A percentile compares a stretch with the other conserved stretches of the same genome.
Evolutionary conservation across 1,140 invertebrate species (phyloP).

Genomic region (Tetranychus urticae): DNA sequence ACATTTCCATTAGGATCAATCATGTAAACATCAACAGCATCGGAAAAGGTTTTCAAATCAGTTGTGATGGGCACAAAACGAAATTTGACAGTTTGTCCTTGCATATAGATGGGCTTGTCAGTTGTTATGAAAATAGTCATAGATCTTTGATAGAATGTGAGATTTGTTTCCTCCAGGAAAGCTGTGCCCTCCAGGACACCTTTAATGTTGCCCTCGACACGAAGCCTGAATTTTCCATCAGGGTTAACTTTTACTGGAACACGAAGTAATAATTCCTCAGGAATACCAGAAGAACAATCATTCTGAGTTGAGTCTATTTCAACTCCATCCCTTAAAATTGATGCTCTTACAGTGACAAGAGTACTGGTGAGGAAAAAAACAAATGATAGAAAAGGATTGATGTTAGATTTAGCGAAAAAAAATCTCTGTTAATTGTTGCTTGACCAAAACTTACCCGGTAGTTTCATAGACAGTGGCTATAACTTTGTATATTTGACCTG

Average conservation of each 20-base stretch:
- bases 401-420: too few relatives aligned
- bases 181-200: slow-evolving; percentile 54
- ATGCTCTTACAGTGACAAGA: slow-evolving; percentile 50
- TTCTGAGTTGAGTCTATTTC: slow-evolving; percentile 50
- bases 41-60: slow-evolving; percentile 57
- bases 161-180: slow-evolving; percentile 51
- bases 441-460: slow-evolving; percentile 15
- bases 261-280: slow-evolving; percentile 54
- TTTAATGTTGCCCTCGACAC: slow-evolving; percentile 66
- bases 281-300: slow-evolving; percentile 47
- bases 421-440: too few relatives aligned
- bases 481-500: slow-evolving; percentile 59
- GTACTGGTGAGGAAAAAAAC: neutral
- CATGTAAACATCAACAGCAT: slow-evolving; percentile 69
- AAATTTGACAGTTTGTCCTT: slow-evolving; percentile 64
- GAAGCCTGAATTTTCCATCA: slow-evolving; percentile 49
- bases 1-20: slow-evolving; percentile 59
- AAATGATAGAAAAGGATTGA: too few relatives aligned
- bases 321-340: slow-evolving; percentile 60
- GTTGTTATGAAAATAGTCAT: slow-evolving; percentile 88
- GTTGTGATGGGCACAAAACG: slow-evolving; percentile 69
- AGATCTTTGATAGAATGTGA: slow-evolving; percentile 58
- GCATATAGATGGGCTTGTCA: slow-evolving; percentile 84
- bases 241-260: slow-evolving; percentile 52
- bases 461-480: slow-evolving; percentile 48